A percentile compares a stretch with the other conserved stretches of the same genome.
Conservation (phyloP, 2,888 invertebrate species). For the Microplitis manilae region DNA sequence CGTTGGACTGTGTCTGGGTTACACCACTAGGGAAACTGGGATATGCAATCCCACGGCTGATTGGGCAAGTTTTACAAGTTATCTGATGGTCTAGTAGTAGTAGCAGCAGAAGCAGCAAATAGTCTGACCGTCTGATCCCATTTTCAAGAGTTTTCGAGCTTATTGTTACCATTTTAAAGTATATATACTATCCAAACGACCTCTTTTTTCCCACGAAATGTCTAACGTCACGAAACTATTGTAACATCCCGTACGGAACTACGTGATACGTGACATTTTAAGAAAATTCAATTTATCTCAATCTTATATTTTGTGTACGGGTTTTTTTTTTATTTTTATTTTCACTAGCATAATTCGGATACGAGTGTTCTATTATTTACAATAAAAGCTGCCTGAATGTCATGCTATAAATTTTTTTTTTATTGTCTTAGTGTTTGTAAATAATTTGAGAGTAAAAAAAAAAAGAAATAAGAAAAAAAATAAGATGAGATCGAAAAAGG, state of each 20-base stretch:
- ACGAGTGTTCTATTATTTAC: background rate
- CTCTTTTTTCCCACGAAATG: constrained; percentile 16
- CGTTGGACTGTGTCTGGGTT: constrained; percentile 2
- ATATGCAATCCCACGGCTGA: constrained; percentile 60
- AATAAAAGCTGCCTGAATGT: background rate
- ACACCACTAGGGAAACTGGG: background rate
- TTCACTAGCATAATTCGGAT: background rate
- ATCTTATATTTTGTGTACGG: background rate
- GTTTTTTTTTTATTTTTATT: constrained; percentile 8
- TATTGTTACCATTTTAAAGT: constrained; percentile 38
- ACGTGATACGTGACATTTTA: background rate
- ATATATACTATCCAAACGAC: constrained; percentile 8
- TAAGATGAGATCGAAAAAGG: constrained; percentile 9
- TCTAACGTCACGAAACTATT: constrained; percentile 11
- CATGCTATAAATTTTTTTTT: background rate
- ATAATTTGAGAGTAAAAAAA: background rate
- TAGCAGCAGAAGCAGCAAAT: constrained; percentile 38
- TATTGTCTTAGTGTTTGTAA: background rate
- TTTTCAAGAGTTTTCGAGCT: constrained; percentile 28
- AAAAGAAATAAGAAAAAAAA: background rate
- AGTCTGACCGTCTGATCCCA: constrained; percentile 20
- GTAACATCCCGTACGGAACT: background rate
- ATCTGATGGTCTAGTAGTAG: constrained; percentile 46
- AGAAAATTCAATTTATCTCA: constrained; percentile 21
- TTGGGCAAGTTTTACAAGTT: constrained; percentile 64